These are phyloP conservation scores for Zaprionus lachaisei DNA, from an alignment of 1,140 invertebrate genomes.

Conservation along the genomic window DNA sequence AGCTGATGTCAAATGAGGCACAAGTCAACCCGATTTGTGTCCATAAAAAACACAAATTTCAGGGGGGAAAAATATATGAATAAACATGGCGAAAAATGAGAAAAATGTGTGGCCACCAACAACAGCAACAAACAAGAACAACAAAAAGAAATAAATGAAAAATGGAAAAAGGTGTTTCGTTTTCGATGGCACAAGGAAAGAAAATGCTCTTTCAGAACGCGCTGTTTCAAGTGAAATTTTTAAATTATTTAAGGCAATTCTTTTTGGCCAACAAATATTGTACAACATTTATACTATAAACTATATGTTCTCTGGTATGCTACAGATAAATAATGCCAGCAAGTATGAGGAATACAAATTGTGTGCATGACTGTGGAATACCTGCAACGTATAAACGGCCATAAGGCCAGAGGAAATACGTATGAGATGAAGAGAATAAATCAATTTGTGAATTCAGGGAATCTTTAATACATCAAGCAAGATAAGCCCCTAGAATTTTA, in stretches of 20 bases:
- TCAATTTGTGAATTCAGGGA: neutral
- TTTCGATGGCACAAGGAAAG: constrained; percentile 60
- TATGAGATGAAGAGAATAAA: neutral
- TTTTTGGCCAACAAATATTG: constrained; percentile 39
- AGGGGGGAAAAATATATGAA: constrained; percentile 35
- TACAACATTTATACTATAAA: constrained; percentile 41
- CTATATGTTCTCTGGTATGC: constrained; percentile 14
- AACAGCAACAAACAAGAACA: constrained; percentile 30
- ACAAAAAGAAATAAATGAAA: constrained; percentile 10
- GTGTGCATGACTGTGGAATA: constrained; percentile 14
- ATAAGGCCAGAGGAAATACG: neutral
- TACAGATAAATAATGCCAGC: constrained; percentile 31
- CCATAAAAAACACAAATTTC: constrained; percentile 23
- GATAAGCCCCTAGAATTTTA: neutral
- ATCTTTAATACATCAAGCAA: neutral
- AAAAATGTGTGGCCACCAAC: constrained; percentile 27
- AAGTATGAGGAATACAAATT: constrained; percentile 19
- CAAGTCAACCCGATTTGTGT: neutral
- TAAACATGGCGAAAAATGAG: constrained; percentile 28
- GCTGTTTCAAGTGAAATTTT: constrained; percentile 65
- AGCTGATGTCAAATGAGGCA: constrained; percentile 8
- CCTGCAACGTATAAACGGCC: constrained; percentile 15
- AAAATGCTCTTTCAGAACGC: constrained; percentile 42
- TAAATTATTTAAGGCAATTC: constrained; percentile 59
- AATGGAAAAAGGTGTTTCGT: constrained; percentile 72